Conservation (phyloP, 2,113 vertebrate species). For the Carlito syrichta region DNA sequence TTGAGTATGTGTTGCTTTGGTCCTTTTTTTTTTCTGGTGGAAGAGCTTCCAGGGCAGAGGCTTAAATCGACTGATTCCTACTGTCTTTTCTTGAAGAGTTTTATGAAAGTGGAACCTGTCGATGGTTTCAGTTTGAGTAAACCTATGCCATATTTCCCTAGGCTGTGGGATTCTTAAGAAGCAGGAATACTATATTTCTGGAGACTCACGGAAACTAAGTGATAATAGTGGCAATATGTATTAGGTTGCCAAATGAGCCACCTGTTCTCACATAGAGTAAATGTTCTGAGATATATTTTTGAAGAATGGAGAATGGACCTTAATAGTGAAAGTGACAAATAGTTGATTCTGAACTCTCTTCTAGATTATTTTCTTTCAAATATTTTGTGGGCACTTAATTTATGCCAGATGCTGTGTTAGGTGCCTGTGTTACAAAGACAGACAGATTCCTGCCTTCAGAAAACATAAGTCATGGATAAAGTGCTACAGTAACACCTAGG, state of each 20-base stretch:
- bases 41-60: slow-evolving; percentile 21
- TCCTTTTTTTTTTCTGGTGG: slow-evolving; percentile 10
- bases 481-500: accelerated
- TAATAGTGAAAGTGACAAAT: neutral
- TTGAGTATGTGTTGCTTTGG: slow-evolving; percentile 24
- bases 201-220: neutral
- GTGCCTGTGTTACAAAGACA: neutral
- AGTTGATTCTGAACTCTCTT: neutral
- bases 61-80: neutral
- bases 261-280: neutral
- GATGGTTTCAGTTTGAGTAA: neutral
- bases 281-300: neutral
- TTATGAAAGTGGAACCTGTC: neutral
- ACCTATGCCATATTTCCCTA: neutral
- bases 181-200: neutral
- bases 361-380: neutral
- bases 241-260: neutral
- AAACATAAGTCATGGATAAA: neutral
- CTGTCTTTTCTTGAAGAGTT: neutral
- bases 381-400: neutral
- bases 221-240: neutral
- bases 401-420: neutral
- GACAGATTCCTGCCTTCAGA: neutral
- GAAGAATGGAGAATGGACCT: neutral
- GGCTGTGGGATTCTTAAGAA: neutral